Conservation (phyloP, 2,113 vertebrate species). For the Gobio gobio region DNA sequence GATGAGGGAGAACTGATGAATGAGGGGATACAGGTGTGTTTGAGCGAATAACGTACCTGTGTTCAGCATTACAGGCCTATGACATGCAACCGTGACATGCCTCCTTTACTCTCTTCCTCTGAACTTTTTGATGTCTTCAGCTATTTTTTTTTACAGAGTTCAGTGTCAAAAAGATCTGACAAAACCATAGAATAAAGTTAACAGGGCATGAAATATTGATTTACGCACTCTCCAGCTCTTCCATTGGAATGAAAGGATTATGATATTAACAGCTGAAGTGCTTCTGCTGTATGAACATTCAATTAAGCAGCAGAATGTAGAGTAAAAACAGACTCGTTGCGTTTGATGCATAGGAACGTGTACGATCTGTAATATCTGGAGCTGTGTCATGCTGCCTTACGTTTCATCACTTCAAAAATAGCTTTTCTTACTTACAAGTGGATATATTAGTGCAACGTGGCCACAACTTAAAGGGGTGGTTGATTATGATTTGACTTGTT, state of each 20-base stretch:
- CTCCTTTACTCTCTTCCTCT: not conserved
- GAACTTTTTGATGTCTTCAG: not conserved
- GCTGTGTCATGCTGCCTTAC: not conserved
- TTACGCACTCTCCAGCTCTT: not conserved
- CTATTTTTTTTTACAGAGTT: not conserved
- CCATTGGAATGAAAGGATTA: not conserved
- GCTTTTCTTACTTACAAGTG: not conserved
- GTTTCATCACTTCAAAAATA: not conserved
- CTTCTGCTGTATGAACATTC: not conserved
- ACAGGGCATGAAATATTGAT: slow-evolving; percentile 9
- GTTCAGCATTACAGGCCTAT: not conserved
- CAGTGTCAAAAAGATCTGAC: not conserved
- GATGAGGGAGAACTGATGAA: slow-evolving; percentile 13
- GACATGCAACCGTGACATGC: too few species aligned
- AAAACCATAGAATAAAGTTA: not conserved
- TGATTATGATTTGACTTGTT: too few species aligned
- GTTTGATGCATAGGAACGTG: not conserved
- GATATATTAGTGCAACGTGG: too few species aligned
- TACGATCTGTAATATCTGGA: not conserved
- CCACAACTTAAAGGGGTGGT: too few species aligned
- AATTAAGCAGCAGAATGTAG: not conserved
- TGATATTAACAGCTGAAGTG: not conserved
- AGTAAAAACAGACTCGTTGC: not conserved
- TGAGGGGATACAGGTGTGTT: not conserved
- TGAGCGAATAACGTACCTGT: not conserved